Base-by-base conservation (phyloP, 1,140 invertebrate species). In the Pseudomyrmex concolor region DNA sequence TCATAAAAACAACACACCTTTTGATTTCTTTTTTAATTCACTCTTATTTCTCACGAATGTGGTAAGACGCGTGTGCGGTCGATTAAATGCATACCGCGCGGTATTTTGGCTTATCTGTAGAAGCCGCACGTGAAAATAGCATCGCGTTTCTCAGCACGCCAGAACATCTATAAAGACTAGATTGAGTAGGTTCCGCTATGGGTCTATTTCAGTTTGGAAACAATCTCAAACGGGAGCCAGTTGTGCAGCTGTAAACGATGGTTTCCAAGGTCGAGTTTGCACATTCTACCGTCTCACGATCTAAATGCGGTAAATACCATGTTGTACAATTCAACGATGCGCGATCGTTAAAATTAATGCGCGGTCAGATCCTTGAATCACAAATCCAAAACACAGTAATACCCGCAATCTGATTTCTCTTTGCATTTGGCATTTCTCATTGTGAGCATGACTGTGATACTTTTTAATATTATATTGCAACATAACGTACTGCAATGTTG, bases 41-140 rank as follows among this genome's bases (percentile, higher is more conserved):
- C 22, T 7, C 59, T 22, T 22, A 59, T 45, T 12, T 72, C 55
- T 25, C 19, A 10, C 2, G 54, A 17, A 17, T n/a, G 50, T 13
- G 10, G 4, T 19, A 13, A 57, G n/a, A 4, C 25, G 25, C 25
- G 54, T 17, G 9, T 19, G 54, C 25, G 19, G 2, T 43, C 54
- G 68, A 57, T 71, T 71, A 71, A 4, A 43, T 12, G 54, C 54
- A 71, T 71, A 19, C 19, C 54, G 25, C 57, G 43, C 22, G 57
- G 55, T 19, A 12, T 13, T 25, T 13, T 71, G 15, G 54, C n/a
- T 71, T 71, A 57, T 45, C 34, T 55, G 54, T 12, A 43, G n/a
- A 57, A 71, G 68, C n/a, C 51, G 25, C 13, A 60, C 43, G 22
- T 48, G 67, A 73, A 73, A 73, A 73, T 60, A 73, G 34, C 43